These are phyloP conservation scores for Chrysolina oricalcia DNA, from an alignment of 2,888 invertebrate genomes.

Conservation along the genomic window DNA sequence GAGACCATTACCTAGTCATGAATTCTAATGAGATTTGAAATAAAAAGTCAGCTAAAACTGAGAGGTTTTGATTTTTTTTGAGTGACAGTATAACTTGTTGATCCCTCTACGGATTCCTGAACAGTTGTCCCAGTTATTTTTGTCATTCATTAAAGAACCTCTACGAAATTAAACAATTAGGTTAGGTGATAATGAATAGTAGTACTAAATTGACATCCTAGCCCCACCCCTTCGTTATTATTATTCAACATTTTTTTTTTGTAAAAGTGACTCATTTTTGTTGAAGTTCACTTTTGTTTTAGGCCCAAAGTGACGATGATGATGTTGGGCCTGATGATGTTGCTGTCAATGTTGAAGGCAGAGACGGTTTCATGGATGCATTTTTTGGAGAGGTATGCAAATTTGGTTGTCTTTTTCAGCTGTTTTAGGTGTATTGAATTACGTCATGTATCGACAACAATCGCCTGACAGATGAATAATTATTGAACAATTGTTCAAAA, in stretches of 20 bases:
- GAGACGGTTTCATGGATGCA: constrained; percentile 98
- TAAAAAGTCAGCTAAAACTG: constrained; percentile 44
- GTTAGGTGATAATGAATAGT: constrained; percentile 62
- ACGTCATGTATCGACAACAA: constrained; percentile 33
- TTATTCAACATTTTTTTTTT: constrained; percentile 25
- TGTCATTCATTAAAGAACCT: constrained; percentile 14
- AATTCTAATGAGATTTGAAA: constrained; percentile 47
- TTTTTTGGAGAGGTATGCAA: constrained; percentile 96
- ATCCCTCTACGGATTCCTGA: not conserved
- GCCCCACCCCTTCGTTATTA: constrained; percentile 64
- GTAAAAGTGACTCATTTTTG: constrained; percentile 22
- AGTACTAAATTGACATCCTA: constrained; percentile 46
- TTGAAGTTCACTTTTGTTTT: constrained; percentile 63
- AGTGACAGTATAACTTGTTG: constrained; percentile 38
- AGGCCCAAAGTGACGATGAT: constrained; percentile 99
- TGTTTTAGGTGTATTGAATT: constrained; percentile 15
- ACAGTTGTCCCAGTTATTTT: constrained; percentile 46
- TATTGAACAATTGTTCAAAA: constrained; percentile 14
- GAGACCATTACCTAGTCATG: constrained; percentile 45
- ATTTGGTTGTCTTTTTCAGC: not conserved
- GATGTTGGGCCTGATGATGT: constrained; percentile 96
- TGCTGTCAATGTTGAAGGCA: constrained; percentile 94
- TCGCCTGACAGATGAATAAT: constrained; percentile 39
- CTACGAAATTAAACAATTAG: constrained; percentile 59
- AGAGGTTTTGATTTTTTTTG: constrained; percentile 39